Evolutionary conservation across 1,140 invertebrate genomes (phyloP).

Genomic region (Ostrea denselamellosa): DNA sequence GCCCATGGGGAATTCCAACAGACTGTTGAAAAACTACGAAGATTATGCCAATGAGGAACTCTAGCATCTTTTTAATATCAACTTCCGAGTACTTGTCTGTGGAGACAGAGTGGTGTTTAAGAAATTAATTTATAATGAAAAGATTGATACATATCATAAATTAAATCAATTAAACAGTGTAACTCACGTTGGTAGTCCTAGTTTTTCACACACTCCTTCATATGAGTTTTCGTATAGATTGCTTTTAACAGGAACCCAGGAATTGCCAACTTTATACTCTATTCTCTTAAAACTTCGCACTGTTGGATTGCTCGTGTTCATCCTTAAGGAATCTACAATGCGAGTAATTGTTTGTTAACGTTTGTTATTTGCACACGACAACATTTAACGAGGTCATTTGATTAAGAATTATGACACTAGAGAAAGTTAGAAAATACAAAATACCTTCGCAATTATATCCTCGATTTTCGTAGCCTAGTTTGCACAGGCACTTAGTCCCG

Average conservation of each 20-base stretch:
- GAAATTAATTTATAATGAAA: too few relatives aligned
- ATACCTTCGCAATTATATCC: background rate
- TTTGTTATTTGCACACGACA: too few relatives aligned
- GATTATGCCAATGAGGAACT: too few relatives aligned
- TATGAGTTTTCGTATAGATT: background rate
- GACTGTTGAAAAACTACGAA: too few relatives aligned
- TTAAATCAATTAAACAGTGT: background rate
- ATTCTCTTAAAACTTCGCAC: background rate
- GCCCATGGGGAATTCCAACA: too few relatives aligned
- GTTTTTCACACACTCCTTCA: background rate
- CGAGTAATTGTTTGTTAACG: too few relatives aligned
- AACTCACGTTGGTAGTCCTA: background rate
- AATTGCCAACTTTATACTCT: background rate
- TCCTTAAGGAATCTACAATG: background rate
- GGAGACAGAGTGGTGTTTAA: too few relatives aligned
- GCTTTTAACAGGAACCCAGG: background rate
- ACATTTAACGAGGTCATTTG: too few relatives aligned
- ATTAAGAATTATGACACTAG: too few relatives aligned
- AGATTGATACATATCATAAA: too few relatives aligned
- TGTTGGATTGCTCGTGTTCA: background rate
- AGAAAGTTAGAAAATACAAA: background rate
- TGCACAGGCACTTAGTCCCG: background rate
- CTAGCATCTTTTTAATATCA: too few relatives aligned
- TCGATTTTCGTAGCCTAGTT: background rate
- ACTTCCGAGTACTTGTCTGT: too few relatives aligned